Percentiles rank a stretch among this genome's conserved stretches.
These are phyloP conservation scores for Microctenopoma lineatum DNA, from an alignment of 2,797 vertebrate genomes.

Conservation along the genomic window DNA sequence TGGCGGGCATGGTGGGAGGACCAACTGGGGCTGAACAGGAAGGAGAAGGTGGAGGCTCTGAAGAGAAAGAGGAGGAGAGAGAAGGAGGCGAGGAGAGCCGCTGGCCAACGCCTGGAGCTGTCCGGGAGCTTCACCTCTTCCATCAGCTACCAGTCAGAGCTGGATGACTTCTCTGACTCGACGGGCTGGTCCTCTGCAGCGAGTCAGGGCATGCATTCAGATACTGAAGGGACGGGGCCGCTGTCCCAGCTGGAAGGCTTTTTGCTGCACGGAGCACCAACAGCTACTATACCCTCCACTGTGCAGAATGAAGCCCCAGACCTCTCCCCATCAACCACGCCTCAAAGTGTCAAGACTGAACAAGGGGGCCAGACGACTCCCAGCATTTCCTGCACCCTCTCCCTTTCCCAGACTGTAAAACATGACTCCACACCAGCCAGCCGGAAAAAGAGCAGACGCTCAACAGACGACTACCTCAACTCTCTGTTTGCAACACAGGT, in stretches of 20 bases:
- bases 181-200: conserved; percentile 2
- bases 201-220: conserved; percentile 61
- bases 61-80: conserved; percentile 74
- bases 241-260: not conserved
- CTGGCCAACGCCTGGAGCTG: conserved; percentile 50
- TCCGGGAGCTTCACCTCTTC: conserved; percentile 87
- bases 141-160: conserved; percentile 74
- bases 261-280: accelerated
- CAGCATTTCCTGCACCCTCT: not conserved
- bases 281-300: not conserved
- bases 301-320: accelerated
- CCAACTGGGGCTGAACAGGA: conserved; percentile 59
- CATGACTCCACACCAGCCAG: accelerated
- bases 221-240: not conserved
- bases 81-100: conserved; percentile 65
- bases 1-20: conserved; percentile 87
- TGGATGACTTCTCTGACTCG: conserved; percentile 46
- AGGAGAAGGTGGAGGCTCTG: conserved; percentile 64
- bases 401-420: not conserved
- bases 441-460: conserved; percentile 22
- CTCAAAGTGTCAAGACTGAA: not conserved
- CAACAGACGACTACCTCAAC: conserved; percentile 37
- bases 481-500: conserved; percentile 62
- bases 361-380: not conserved
- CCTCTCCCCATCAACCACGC: accelerated